These are phyloP conservation scores for Drosophila saltans DNA, from an alignment of 1,140 invertebrate species.

Conservation along the genomic window DNA sequence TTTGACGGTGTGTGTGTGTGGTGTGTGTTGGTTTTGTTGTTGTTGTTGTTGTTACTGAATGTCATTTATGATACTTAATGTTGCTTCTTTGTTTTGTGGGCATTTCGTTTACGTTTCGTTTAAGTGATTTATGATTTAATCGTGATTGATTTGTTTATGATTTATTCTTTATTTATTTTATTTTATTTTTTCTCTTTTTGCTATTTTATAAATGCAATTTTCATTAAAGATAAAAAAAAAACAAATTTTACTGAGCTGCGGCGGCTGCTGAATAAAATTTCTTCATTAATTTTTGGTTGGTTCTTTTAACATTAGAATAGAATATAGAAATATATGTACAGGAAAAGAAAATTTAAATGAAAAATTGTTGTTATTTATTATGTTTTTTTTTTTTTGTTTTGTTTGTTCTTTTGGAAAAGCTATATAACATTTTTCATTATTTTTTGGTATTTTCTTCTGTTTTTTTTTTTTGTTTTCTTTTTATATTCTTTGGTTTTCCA, in stretches of 20 bases:
- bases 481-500: background rate
- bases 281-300: constrained; percentile 9
- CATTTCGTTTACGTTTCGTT: constrained; percentile 26
- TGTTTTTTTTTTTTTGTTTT: background rate
- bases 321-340: constrained; percentile 13
- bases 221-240: constrained; percentile 10
- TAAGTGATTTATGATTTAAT: constrained; percentile 12
- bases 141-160: constrained; percentile 10
- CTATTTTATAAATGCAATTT: constrained; percentile 14
- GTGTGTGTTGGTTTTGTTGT: constrained; percentile 13
- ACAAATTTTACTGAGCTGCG: constrained; percentile 7
- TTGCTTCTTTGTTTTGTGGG: constrained; percentile 37
- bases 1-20: constrained; percentile 51
- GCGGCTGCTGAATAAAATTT: constrained; percentile 12
- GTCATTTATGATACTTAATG: constrained; percentile 74
- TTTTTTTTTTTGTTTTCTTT: background rate
- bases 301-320: constrained; percentile 14
- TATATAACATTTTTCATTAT: constrained; percentile 11
- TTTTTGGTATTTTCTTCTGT: background rate
- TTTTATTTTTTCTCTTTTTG: background rate
- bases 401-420: background rate
- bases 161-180: background rate
- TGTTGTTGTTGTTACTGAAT: constrained; percentile 61
- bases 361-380: background rate
- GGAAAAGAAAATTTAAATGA: constrained; percentile 8